Percentiles rank a stretch among this genome's conserved stretches.
These are phyloP conservation scores for Momotus momota DNA, from an alignment of 2,797 vertebrate genomes.

Conservation along the genomic window DNA sequence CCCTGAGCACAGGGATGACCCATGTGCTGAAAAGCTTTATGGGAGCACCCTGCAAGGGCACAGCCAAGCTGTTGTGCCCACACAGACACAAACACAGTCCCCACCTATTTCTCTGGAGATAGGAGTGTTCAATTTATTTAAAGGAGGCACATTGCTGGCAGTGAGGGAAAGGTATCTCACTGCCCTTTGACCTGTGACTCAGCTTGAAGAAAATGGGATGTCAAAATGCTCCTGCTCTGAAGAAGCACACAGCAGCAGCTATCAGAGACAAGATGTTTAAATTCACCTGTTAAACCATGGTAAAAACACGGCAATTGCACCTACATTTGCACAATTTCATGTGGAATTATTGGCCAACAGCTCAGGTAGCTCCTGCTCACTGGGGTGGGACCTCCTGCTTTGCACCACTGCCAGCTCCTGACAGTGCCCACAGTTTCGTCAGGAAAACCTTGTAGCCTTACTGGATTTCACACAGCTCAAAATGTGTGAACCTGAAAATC, in stretches of 20 bases:
- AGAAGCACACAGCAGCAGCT: not conserved
- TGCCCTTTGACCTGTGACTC: not conserved
- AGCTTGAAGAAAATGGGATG: not conserved
- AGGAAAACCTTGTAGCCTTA: not conserved
- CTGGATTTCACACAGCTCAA: not conserved
- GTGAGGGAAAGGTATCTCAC: not conserved
- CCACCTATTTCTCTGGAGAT: not conserved
- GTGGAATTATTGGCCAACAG: not conserved
- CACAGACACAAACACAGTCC: not conserved
- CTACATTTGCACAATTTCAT: not conserved
- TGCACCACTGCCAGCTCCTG: not conserved
- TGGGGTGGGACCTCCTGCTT: not conserved
- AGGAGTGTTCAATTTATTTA: not conserved
- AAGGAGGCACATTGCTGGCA: not conserved
- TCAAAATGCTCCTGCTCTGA: not conserved
- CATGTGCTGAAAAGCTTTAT: not conserved
- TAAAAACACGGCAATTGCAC: not conserved
- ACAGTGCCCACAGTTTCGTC: not conserved
- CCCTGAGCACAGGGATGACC: fast-evolving
- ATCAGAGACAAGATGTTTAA: not conserved
- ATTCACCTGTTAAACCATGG: not conserved
- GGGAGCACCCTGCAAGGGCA: not conserved
- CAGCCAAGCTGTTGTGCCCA: not conserved
- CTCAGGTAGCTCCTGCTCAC: not conserved
- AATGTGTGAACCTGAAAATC: not conserved